These are phyloP conservation scores for Euspilapteryx auroguttella DNA, from an alignment of 2,888 invertebrate genomes.

Conservation along the genomic window DNA sequence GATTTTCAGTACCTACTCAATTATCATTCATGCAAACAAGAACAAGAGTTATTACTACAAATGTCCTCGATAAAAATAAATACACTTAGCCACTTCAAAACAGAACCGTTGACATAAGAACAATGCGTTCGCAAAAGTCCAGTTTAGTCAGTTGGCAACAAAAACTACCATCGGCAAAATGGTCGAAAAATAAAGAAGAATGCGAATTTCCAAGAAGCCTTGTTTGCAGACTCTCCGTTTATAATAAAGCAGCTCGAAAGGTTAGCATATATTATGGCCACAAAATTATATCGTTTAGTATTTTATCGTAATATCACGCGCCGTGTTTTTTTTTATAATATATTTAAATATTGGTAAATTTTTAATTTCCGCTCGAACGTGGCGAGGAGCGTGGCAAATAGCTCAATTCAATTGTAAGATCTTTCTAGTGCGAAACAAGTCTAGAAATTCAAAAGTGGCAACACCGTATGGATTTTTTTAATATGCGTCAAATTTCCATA, in stretches of 20 bases:
- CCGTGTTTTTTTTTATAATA: neutral
- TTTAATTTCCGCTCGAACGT: neutral
- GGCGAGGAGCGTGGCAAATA: too few species aligned
- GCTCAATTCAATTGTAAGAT: too few species aligned
- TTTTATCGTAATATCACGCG: constrained; percentile 1
- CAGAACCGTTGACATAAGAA: constrained; percentile 32
- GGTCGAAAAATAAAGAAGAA: constrained; percentile 37
- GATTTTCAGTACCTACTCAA: too few species aligned
- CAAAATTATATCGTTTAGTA: constrained; percentile 5
- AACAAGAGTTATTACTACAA: too few species aligned
- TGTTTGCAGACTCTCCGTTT: constrained; percentile 51
- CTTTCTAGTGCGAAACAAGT: too few species aligned
- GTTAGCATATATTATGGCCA: neutral
- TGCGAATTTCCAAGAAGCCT: constrained; percentile 50
- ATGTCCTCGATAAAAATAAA: too few species aligned
- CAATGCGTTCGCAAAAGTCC: constrained; percentile 44
- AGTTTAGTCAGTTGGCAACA: constrained; percentile 33
- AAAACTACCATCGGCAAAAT: constrained; percentile 47
- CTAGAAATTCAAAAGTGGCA: too few species aligned
- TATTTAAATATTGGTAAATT: neutral
- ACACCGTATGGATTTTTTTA: too few species aligned
- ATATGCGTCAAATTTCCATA: too few species aligned
- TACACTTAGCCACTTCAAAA: too few species aligned
- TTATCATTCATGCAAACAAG: too few species aligned
- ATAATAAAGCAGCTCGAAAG: constrained; percentile 53